These are phyloP conservation scores for Clarias laeviceps DNA, from an alignment of 2,797 vertebrate species.

Conservation along the genomic window DNA sequence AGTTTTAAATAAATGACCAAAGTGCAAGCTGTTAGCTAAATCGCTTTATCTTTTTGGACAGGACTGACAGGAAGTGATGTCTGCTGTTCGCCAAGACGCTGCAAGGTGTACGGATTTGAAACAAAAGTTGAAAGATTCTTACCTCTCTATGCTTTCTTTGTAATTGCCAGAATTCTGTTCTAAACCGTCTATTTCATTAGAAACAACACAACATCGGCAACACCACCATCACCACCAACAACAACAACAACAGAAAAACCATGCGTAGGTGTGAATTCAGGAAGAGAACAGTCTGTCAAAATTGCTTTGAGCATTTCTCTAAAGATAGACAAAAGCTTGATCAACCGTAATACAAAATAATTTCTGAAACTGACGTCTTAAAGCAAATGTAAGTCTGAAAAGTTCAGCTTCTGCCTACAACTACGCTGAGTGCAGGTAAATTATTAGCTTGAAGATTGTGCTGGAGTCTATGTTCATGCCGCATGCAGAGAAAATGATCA, in stretches of 20 bases:
- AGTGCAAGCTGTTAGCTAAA: slow-evolving; percentile 39
- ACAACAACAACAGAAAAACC: not conserved
- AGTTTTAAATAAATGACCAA: slow-evolving; percentile 50
- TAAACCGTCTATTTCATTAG: not conserved
- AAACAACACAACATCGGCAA: not conserved
- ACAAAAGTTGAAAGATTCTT: not conserved
- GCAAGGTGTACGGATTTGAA: slow-evolving; percentile 8
- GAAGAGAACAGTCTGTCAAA: slow-evolving; percentile 10
- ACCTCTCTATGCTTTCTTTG: not conserved
- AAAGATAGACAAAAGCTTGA: slow-evolving; percentile 17
- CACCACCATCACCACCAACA: no score
- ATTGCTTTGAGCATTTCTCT: slow-evolving; percentile 4
- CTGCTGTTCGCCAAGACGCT: slow-evolving; percentile 7
- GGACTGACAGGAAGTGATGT: slow-evolving; percentile 32
- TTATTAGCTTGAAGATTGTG: slow-evolving; percentile 20
- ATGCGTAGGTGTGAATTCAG: slow-evolving; percentile 5
- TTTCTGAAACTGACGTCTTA: not conserved
- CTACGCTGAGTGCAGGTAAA: slow-evolving; percentile 31
- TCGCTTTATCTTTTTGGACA: slow-evolving; percentile 19
- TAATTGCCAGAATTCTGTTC: not conserved
- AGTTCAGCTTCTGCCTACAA: slow-evolving; percentile 9
- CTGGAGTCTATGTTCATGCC: not conserved
- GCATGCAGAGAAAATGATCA: slow-evolving; percentile 1
- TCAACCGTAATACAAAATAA: not conserved
- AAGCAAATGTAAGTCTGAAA: not conserved